Conservation (phyloP, 2,113 vertebrate species). For the Mormoops blainvillei region DNA sequence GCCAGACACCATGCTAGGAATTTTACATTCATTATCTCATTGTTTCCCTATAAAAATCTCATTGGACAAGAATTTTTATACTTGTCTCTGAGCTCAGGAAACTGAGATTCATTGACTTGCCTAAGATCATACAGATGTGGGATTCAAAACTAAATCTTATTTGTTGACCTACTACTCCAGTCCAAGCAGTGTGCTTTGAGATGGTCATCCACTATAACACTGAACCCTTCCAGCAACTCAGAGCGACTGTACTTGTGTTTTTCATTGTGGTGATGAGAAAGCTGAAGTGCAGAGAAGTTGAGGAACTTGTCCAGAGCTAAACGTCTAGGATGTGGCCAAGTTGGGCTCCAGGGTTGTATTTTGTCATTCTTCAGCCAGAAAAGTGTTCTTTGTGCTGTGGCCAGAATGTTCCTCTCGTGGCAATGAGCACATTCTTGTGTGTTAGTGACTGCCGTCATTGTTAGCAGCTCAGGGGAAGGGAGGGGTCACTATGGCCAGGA, state of each 20-base stretch:
- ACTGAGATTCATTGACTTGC: conserved; percentile 40
- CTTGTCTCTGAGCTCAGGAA: conserved; percentile 36
- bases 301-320: not conserved
- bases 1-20: conserved; percentile 29
- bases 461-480: not conserved
- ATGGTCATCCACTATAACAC: not conserved
- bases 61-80: conserved; percentile 37
- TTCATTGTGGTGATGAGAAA: not conserved
- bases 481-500: not conserved
- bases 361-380: not conserved
- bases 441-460: not conserved
- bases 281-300: not conserved
- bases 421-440: not conserved
- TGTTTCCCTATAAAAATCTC: conserved; percentile 54
- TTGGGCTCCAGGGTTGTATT: not conserved
- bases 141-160: conserved; percentile 3
- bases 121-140: conserved; percentile 36
- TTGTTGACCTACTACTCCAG: not conserved
- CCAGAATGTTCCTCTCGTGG: not conserved
- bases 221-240: not conserved
- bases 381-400: not conserved
- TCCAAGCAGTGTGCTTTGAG: not conserved
- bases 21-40: conserved; percentile 57
- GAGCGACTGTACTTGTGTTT: not conserved
- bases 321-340: conserved; percentile 15